phyloP scores from a whole-genome alignment of 2,888 invertebrate species.

The Morpho achilles region DNA sequence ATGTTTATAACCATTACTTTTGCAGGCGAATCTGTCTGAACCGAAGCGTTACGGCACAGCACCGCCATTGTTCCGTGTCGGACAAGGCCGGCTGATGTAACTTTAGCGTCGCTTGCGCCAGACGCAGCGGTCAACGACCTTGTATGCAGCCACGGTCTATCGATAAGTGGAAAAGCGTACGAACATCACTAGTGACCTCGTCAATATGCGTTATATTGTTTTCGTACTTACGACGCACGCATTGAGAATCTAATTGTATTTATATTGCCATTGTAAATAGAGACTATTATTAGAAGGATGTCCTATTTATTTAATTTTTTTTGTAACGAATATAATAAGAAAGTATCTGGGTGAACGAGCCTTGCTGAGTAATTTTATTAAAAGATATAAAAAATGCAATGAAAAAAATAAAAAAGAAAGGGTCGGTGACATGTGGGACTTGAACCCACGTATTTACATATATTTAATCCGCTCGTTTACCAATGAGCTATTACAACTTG shows the following conservation, averaged over 20 bases:
- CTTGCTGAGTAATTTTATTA: no score
- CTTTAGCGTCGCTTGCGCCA: conserved; percentile 52
- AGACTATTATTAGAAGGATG: not conserved
- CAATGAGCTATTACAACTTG: no score
- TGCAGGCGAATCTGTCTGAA: conserved; percentile 21
- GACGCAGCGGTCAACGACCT: conserved; percentile 65
- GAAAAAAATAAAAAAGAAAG: no score
- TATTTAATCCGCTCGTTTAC: no score
- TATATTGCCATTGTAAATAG: not conserved
- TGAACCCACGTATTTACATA: no score
- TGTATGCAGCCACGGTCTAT: conserved; percentile 46
- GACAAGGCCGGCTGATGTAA: conserved; percentile 73
- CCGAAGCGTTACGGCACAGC: conserved; percentile 27
- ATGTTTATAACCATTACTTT: conserved; percentile 1
- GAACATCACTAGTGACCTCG: conserved; percentile 42
- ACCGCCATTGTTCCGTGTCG: conserved; percentile 65
- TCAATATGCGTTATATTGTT: conserved; percentile 10
- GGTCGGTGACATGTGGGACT: no score
- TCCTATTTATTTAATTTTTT: not conserved
- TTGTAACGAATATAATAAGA: no score
- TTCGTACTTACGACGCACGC: conserved; percentile 7
- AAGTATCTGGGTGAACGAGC: no score
- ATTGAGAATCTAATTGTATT: conserved; percentile 6
- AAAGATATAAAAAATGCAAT: no score
- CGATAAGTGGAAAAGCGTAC: conserved; percentile 34